Evolutionary conservation across 1,140 invertebrate species (phyloP).

Genomic region (Cylas formicarius): DNA sequence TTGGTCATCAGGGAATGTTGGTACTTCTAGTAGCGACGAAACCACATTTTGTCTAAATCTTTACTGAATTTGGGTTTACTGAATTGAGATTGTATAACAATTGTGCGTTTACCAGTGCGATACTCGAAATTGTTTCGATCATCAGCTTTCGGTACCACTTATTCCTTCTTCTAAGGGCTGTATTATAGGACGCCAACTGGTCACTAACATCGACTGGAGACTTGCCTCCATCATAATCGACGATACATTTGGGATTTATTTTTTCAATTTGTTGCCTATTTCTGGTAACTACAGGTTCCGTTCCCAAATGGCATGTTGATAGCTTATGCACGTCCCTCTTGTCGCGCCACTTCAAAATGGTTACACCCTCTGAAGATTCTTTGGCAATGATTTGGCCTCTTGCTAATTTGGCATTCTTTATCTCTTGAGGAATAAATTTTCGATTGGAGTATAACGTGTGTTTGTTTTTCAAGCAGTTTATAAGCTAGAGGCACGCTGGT

Average conservation of each 20-base stretch:
- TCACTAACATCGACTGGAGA: slow-evolving; percentile 26
- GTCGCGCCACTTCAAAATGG: slow-evolving; percentile 43
- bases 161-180: slow-evolving; percentile 6
- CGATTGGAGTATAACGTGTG: slow-evolving; percentile 41
- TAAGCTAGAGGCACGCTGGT: slow-evolving; percentile 40
- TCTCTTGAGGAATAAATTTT: slow-evolving; percentile 36
- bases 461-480: slow-evolving; percentile 40
- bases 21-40: neutral
- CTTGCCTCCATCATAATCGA: slow-evolving; percentile 29
- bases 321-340: slow-evolving; percentile 42
- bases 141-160: slow-evolving; percentile 35
- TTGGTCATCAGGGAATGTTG: neutral
- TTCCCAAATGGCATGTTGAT: slow-evolving; percentile 36
- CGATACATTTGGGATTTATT: slow-evolving; percentile 22
- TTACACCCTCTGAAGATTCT: slow-evolving; percentile 39
- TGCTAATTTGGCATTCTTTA: slow-evolving; percentile 38
- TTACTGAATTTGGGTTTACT: slow-evolving; percentile 1
- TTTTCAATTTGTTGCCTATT: slow-evolving; percentile 11
- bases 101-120: slow-evolving; percentile 13
- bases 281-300: slow-evolving; percentile 11
- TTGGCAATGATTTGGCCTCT: slow-evolving; percentile 37
- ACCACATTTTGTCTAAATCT: slow-evolving; percentile 10
- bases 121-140: slow-evolving; percentile 13
- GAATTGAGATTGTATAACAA: slow-evolving; percentile 12
- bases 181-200: slow-evolving; percentile 25